Conservation (phyloP, 2,113 vertebrate genomes). For the Ondatra zibethicus region DNA sequence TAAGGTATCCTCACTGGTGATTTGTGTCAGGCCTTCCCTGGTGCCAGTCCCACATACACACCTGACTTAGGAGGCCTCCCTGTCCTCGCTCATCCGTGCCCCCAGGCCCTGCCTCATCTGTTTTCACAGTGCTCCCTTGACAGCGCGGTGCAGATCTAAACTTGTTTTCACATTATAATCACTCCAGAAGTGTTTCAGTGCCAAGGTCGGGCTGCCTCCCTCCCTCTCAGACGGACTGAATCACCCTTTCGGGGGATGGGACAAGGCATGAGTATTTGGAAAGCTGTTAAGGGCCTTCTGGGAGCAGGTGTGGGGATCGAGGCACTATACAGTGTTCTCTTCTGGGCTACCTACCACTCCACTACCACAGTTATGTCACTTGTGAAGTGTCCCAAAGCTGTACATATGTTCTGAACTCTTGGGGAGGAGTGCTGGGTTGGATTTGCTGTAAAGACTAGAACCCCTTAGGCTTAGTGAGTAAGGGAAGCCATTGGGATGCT, state of each 20-base stretch:
- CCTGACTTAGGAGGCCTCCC: background rate
- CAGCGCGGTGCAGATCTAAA: background rate
- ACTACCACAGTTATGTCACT: background rate
- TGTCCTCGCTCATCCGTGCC: background rate
- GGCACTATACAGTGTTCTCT: background rate
- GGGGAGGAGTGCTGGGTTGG: background rate
- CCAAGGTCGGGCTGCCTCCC: background rate
- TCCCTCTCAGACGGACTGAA: background rate
- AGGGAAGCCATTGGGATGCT: background rate
- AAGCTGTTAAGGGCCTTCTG: background rate
- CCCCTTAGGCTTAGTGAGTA: background rate
- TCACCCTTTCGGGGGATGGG: background rate
- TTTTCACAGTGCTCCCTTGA: background rate
- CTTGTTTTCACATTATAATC: background rate
- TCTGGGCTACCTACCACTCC: background rate
- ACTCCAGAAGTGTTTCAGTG: background rate
- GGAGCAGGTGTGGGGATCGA: background rate
- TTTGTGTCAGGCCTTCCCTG: background rate
- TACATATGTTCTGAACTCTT: no score
- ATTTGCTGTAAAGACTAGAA: background rate
- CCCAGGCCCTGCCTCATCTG: background rate
- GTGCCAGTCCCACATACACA: background rate
- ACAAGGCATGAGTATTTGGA: background rate
- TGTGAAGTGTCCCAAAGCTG: background rate
- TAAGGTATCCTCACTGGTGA: background rate